Percentiles rank a stretch among this genome's conserved stretches.
Conservation (phyloP, 2,888 invertebrate species). For the Beris morrisii region DNA sequence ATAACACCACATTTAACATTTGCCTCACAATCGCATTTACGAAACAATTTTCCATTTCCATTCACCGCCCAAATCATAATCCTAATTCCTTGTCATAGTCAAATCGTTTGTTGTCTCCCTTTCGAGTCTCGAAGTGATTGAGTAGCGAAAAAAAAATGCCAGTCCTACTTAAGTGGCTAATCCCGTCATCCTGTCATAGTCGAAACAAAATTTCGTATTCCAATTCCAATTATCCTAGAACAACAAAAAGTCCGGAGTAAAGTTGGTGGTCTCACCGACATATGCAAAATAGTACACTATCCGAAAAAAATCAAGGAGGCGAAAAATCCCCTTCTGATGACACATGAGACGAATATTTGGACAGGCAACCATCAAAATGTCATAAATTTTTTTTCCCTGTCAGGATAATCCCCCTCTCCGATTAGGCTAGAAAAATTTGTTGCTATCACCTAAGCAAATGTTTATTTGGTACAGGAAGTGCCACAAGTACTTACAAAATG, state of each 20-base stretch:
- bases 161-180: slow-evolving; percentile 29
- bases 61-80: slow-evolving; percentile 1
- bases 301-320: not conserved
- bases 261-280: not conserved
- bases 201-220: not conserved
- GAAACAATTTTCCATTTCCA: not conserved
- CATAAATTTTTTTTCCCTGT: slow-evolving; percentile 58
- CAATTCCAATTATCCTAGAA: slow-evolving; percentile 29
- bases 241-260: slow-evolving; percentile 9
- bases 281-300: slow-evolving; percentile 25
- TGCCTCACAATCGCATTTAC: too few species aligned
- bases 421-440: slow-evolving; percentile 21
- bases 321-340: slow-evolving; percentile 22
- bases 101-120: slow-evolving; percentile 3
- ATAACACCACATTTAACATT: too few species aligned
- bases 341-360: slow-evolving; percentile 41
- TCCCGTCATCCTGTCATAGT: slow-evolving; percentile 3
- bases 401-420: slow-evolving; percentile 16
- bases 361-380: slow-evolving; percentile 54
- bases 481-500: slow-evolving; percentile 10
- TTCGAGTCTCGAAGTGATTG: slow-evolving; percentile 3
- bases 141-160: slow-evolving; percentile 21
- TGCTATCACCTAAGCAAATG: slow-evolving; percentile 25
- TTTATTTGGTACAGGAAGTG: slow-evolving; percentile 27
- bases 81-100: slow-evolving; percentile 4